Evolutionary conservation across 1,140 invertebrate species (phyloP), one percentile per base, ranked within the genome.

Genomic region (Tribolium madens): DNA sequence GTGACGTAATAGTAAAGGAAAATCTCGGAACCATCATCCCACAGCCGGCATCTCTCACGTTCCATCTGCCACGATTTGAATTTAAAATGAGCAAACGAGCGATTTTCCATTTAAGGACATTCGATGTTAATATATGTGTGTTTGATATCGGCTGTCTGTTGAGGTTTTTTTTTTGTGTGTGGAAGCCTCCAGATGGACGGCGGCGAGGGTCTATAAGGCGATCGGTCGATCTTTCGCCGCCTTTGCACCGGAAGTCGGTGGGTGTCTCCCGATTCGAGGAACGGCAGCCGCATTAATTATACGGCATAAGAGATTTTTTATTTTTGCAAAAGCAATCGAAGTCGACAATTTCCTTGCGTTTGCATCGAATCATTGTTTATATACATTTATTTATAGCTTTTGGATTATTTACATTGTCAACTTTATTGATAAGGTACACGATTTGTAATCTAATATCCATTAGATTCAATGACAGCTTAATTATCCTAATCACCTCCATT

Each of bases 31-130:
- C 57, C 57, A 64, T 64, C 57, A 12, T 31, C 57, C 57, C 57
- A 64, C 57, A 64, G 18, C 21, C n/a, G 26, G 57, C 57, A 64
- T 64, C 57, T 64, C 57, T 64, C 57, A 64, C 57, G 57, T 64
- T 64, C 57, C 57, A 64, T 64, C 57, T 64, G 57, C 57, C 57
- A 64, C 26, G 57, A 64, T 64, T 64, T 64, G 57, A 64, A 64
- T 64, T 64, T 64, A 64, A 64, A 64, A 64, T 64, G 57, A 64
- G 57, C 57, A 26, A 18, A 64, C 31, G 57, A 64, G 57, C 57
- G 57, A 64, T 64, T 64, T 64, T 64, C 57, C 57, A 64, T 64
- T 64, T 64, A 64, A 64, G 57, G 57, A 64, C 26, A 9, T 21
- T 33, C 53, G 26, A 60, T 21, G 26, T 60, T 21, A 26, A 13